Evolutionary conservation across 2,888 invertebrate genomes (phyloP), one percentile per base, ranked within the genome.

Genomic region (Adineta ricciae): DNA sequence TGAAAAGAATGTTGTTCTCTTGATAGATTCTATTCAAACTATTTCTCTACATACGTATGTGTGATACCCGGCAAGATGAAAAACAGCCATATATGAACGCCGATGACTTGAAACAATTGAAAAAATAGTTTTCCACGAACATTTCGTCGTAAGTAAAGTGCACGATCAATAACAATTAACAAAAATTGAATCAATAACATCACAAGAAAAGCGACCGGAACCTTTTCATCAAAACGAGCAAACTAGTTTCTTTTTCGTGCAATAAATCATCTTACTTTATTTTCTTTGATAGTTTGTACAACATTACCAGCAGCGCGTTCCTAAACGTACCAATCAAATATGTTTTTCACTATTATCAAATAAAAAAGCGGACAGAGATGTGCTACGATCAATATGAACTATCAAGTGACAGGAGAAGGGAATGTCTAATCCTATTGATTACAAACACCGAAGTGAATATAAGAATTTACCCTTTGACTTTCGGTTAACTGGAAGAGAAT

Each of bases 61-160:
- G 98, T 98, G 83, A 97, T 94, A 83, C 93, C 93, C 0, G 99
- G 99, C 87, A 99, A 93, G 86, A 96, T 93, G 88, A 99, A 95
- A 92, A 99, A 99, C 93, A 99, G 94, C 96, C 97, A 98, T 85
- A 96, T 92, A 90, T 99, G 99, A 86, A 99, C 93, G 85, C 96
- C 93, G 84, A 96, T 92, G 64, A 98, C 94, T 83, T 96, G 93
- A 86, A 94, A 92, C 89, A 96, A 94, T 90, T 99, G 97, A 96
- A 98, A 88, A 86, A 91, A 88, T 86, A 92, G 89, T 88, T 92
- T 92, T 87, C 95, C 95, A 41, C 95, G 91, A 88, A 97, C 94
- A 88, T 95, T 95, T 91, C 98, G 98, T 88, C 97, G 92, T 88
- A 99, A 92, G 90, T 96, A 99, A 72, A 99, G 92, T 1, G 96